These are phyloP conservation scores for Otolemur garnettii DNA, from an alignment of 2,113 vertebrate species.

Conservation along the genomic window DNA sequence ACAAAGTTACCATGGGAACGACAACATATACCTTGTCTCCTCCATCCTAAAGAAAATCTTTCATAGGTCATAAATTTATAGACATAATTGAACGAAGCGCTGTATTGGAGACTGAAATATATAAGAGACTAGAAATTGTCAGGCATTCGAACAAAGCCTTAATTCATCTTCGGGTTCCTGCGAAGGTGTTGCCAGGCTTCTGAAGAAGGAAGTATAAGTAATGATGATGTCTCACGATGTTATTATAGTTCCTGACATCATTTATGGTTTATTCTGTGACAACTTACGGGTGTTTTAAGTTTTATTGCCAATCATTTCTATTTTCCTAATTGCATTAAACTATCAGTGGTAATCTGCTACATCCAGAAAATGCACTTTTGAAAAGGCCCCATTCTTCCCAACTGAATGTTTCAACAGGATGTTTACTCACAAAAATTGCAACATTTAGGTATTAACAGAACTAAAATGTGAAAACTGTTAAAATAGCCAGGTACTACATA, in stretches of 20 bases:
- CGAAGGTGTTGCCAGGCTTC: neutral
- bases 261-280: neutral
- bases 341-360: neutral
- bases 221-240: neutral
- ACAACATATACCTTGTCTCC: constrained; percentile 39
- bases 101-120: neutral
- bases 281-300: neutral
- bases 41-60: constrained; percentile 47
- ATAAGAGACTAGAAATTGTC: neutral
- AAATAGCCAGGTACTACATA: neutral
- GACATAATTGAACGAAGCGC: constrained; percentile 41
- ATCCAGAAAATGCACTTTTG: constrained; percentile 54
- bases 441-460: neutral
- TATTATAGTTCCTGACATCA: neutral
- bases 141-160: neutral
- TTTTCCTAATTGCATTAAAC: constrained; percentile 38
- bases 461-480: neutral
- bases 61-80: constrained; percentile 44
- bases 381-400: constrained; percentile 38
- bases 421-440: constrained; percentile 28
- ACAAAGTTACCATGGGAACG: constrained; percentile 70
- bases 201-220: neutral
- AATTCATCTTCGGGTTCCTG: neutral
- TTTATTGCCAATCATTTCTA: neutral
- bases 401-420: neutral